A percentile compares a stretch with the other conserved stretches of the same genome.
Evolutionary conservation across 1,140 invertebrate genomes (phyloP).

Genomic region (Glossosoma conforme): DNA sequence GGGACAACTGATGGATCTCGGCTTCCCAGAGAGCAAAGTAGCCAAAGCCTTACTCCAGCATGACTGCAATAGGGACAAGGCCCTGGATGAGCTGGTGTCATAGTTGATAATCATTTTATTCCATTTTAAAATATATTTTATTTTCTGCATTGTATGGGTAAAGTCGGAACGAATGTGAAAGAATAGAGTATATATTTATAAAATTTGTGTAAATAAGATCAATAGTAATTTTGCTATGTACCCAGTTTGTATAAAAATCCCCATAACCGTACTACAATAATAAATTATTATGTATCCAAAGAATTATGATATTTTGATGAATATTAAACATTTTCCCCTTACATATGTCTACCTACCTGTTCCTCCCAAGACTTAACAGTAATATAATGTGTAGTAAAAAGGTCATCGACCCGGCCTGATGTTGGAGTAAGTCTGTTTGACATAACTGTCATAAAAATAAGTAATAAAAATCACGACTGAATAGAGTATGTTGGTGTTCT

Average conservation of each 20-base stretch:
- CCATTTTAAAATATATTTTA: neutral
- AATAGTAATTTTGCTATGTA: constrained; percentile 18
- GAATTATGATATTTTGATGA: neutral
- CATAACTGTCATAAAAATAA: too few relatives aligned
- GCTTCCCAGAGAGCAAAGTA: constrained; percentile 73
- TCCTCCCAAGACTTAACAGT: too few relatives aligned
- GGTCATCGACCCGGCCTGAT: too few relatives aligned
- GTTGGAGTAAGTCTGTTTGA: too few relatives aligned
- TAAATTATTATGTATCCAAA: neutral
- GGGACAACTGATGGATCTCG: constrained; percentile 72
- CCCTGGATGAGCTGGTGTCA: constrained; percentile 75
- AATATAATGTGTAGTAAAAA: too few relatives aligned
- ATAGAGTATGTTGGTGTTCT: too few relatives aligned
- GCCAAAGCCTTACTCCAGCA: constrained; percentile 68
- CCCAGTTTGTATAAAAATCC: constrained; percentile 15
- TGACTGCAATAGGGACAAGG: constrained; percentile 80
- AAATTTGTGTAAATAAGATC: constrained; percentile 13
- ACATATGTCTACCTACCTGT: too few relatives aligned
- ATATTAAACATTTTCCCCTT: neutral
- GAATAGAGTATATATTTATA: neutral
- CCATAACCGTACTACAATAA: neutral
- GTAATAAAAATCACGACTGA: too few relatives aligned
- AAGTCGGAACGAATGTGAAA: neutral
- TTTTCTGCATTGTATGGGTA: neutral
- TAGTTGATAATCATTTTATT: constrained; percentile 41